Percentiles rank a stretch among this genome's conserved stretches.
phyloP scores from a whole-genome alignment of 2,888 invertebrate species.

The Anodontia alba region DNA sequence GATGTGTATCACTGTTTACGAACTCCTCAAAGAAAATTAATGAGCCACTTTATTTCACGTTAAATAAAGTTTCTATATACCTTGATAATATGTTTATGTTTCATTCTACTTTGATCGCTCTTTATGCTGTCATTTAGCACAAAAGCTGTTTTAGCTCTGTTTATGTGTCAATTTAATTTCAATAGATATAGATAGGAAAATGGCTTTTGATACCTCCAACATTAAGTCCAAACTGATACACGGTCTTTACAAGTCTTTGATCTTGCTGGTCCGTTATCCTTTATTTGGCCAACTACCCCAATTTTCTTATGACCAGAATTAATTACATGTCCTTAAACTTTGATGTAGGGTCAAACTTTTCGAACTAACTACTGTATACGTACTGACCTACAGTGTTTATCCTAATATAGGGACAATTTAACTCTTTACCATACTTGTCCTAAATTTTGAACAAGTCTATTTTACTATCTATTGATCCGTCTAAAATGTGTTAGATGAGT shows the following conservation, averaged over 20 bases:
- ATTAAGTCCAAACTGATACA: constrained; percentile 5
- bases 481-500: too few relatives aligned
- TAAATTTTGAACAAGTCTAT: too few relatives aligned
- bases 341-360: not conserved
- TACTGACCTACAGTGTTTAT: too few relatives aligned
- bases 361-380: too few relatives aligned
- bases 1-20: not conserved
- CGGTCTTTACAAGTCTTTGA: not conserved
- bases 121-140: constrained; percentile 1
- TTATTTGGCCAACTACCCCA: constrained; percentile 6
- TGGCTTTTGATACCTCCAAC: constrained; percentile 9
- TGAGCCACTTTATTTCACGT: constrained; percentile 6
- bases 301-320: not conserved
- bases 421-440: too few relatives aligned
- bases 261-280: not conserved
- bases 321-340: not conserved
- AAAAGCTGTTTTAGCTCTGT: constrained; percentile 9
- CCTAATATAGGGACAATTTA: too few relatives aligned
- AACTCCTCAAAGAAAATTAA: constrained; percentile 4
- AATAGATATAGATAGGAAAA: not conserved
- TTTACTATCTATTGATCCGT: too few relatives aligned
- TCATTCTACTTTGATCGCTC: constrained; percentile 2
- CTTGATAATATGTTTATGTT: constrained; percentile 8
- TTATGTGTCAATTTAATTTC: constrained; percentile 8
- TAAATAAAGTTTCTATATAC: not conserved